Conservation (phyloP, 1,140 invertebrate species). For the Drosophila simulans region DNA sequence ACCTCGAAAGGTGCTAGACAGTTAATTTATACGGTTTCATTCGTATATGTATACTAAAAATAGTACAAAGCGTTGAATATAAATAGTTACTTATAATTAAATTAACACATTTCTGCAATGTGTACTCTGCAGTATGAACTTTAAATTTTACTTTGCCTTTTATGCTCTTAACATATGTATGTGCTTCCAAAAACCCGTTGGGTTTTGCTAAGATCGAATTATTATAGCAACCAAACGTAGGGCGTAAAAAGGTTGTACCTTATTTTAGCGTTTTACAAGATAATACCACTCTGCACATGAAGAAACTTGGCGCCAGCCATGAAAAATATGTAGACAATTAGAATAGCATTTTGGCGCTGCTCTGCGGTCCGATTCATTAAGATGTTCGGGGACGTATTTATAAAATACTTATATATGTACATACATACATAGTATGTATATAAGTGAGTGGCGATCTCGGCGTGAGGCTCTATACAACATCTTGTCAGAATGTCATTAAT, state of each 20-base stretch:
- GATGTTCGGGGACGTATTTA: conserved; percentile 8
- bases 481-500: conserved; percentile 73
- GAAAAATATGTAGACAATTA: conserved; percentile 67
- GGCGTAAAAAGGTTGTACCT: too few relatives aligned
- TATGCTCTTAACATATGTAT: not conserved
- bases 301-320: conserved; percentile 66
- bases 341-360: conserved; percentile 51
- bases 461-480: conserved; percentile 49
- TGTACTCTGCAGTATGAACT: conserved; percentile 8
- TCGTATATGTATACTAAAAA: conserved; percentile 35
- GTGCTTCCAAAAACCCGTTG: not conserved
- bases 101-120: conserved; percentile 35
- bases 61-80: conserved; percentile 28
- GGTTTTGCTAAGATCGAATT: too few relatives aligned
- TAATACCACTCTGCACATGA: conserved; percentile 17
- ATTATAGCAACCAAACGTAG: too few relatives aligned
- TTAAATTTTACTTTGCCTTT: conserved; percentile 11
- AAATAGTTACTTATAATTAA: conserved; percentile 37
- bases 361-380: conserved; percentile 42
- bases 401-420: conserved; percentile 2
- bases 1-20: conserved; percentile 56
- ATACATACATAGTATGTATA: conserved; percentile 2
- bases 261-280: not conserved
- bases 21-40: conserved; percentile 37
- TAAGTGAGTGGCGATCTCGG: conserved; percentile 16